Evolutionary conservation across 2,113 vertebrate species (phyloP), one percentile per base, ranked within the genome.

Genomic region (Heteronetta atricapilla): DNA sequence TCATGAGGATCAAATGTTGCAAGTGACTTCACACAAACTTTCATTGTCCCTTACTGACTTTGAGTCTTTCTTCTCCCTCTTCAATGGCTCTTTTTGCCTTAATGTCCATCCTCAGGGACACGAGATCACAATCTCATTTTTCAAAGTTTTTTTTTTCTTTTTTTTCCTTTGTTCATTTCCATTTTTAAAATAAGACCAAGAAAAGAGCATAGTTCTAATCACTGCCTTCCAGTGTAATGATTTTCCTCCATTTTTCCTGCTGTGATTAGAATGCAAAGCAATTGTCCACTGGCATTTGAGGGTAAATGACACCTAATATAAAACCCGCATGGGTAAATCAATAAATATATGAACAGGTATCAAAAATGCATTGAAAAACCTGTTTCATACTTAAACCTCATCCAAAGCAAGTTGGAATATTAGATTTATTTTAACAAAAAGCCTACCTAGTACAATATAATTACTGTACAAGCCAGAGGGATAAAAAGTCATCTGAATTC

Each of bases 391-490:
- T 85, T 90, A 29, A 93, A 88, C 44, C 18, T 50, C 46, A 88
- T 31, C 66, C 10, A 94, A 88, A 79, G 46, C 18, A 84, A 63
- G 50, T 59, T 52, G 78, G 58, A 89, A 67, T 83, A 86, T 36
- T 40, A 60, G 55, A 88, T 73, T 72, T 88, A 64, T 88, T 90
- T 73, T 40, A 74, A 77, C 62, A 58, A 20, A 44, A 52, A 29
- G 5, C 1, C 36, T 76, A 58, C 38, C 12, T 34, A 38, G 16
- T 76, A 40, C 21, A 73, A 73, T 68, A 53, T 52, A 92, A 93
- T 92, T 94, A 92, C 17, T 42, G 33, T 59, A 93, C 62, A 89
- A 93, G 22, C 34, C 58, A 89, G 77, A 93, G 63, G 74, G 55
- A 78, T 72, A 87, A 87, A 92, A 83, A 56, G 29, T 56, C 58